These are phyloP conservation scores for Icerya purchasi DNA, from an alignment of 2,888 invertebrate genomes.

Conservation along the genomic window DNA sequence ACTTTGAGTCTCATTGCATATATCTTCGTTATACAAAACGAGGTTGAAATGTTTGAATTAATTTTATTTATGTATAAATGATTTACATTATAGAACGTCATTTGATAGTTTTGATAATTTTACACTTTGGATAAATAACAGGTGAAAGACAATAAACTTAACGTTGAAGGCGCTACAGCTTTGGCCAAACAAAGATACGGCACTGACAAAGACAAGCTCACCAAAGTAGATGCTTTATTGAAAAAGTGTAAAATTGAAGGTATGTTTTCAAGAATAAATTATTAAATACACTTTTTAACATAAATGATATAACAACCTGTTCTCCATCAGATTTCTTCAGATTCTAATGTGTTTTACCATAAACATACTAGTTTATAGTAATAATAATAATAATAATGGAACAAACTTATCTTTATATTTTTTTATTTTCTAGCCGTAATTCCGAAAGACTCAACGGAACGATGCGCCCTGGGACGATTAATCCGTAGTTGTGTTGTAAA, in stretches of 20 bases:
- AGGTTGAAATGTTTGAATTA: too few relatives aligned
- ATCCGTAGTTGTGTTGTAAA: constrained; percentile 20
- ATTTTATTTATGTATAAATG: too few relatives aligned
- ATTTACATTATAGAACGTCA: too few relatives aligned
- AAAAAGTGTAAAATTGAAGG: constrained; percentile 20
- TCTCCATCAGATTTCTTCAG: too few relatives aligned
- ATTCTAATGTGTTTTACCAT: too few relatives aligned
- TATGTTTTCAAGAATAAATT: too few relatives aligned
- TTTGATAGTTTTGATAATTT: neutral
- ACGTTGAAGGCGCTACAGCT: constrained; percentile 17
- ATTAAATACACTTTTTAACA: too few relatives aligned
- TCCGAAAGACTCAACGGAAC: constrained; percentile 19
- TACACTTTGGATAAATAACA: constrained; percentile 3
- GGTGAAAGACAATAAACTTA: constrained; percentile 19
- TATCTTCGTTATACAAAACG: too few relatives aligned
- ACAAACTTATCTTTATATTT: neutral
- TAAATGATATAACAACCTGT: too few relatives aligned
- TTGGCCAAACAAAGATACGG: constrained; percentile 19
- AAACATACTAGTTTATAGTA: neutral
- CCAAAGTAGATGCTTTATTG: constrained; percentile 19
- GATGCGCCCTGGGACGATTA: constrained; percentile 19
- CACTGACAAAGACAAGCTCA: constrained; percentile 18
- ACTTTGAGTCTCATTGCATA: too few relatives aligned
- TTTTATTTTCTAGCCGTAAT: constrained; percentile 17
- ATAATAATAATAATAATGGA: neutral